Base-by-base conservation (phyloP, 2,113 vertebrate species). In the Hemichromis elongatus region DNA sequence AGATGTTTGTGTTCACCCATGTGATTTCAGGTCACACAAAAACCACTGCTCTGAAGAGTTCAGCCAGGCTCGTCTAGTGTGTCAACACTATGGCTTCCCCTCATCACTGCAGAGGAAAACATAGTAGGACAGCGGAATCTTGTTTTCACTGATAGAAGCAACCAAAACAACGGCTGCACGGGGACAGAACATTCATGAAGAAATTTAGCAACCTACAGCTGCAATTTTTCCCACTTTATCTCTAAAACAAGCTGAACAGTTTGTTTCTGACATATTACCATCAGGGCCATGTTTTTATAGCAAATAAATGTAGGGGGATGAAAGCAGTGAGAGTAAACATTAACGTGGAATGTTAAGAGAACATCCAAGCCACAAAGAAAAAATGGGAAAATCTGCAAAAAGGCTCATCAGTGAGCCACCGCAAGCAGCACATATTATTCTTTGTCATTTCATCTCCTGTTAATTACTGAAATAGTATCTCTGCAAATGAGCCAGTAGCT, bases 31-130 rank as follows among this genome's bases (percentile, higher is more conserved):
- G 88, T 91, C 90, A 88, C 40, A 85, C 77, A 55, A 75, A 89
- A 93, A 87, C 86, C 87, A 89, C 85, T 75, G 81, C 33, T 81
- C 68, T 47, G 55, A 77, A 59, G 24, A 40, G 30, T 59, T 47
- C 19, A 75, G 81, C 66, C 87, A 90, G 80, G 42, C 75, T 80
- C 28, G 77, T 80, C 84, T 86, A 42, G 16, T 28, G 85, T 88
- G 86, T 92, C 89, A 88, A 89, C 92, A 86, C 82, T 24, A 73
- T 70, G 86, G 80, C 83, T 90, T 92, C 85, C 91, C 61, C 50
- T 79, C 53, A 24, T 21, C 53, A 16, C 91, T 80, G 24, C 91
- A 84, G 82, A 90, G 82, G 40, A 90, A 87, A 89, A 89, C 88
- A 86, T 37, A 50, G 84, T 14, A 75, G 82, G 82, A 84, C 78